Conservation (phyloP, 1,140 invertebrate species). For the Conus betulinus region DNA sequence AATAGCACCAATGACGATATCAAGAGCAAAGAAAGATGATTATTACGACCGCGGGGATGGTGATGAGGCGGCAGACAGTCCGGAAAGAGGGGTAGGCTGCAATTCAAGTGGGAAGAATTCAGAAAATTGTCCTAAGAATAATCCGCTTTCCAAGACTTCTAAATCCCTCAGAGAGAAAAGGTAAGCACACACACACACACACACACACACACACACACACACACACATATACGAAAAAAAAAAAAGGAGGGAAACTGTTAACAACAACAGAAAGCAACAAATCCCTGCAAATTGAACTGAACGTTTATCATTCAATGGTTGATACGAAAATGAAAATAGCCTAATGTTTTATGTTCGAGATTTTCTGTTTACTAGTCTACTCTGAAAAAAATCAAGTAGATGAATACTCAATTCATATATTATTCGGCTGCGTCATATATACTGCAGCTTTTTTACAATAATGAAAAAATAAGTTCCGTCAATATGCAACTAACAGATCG, state of each 20-base stretch:
- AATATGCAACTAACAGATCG: too few species aligned
- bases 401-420: not conserved
- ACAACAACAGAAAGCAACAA: not conserved
- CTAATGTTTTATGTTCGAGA: too few species aligned
- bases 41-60: not conserved
- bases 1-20: not conserved
- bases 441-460: too few species aligned
- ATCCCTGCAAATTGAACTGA: too few species aligned
- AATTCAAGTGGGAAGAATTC: not conserved
- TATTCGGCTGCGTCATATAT: not conserved
- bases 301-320: too few species aligned
- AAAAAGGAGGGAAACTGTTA: not conserved
- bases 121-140: not conserved
- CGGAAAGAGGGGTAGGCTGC: too few species aligned
- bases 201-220: not conserved
- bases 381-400: not conserved
- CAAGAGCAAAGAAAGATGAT: not conserved
- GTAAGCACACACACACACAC: too few species aligned
- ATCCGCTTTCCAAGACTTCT: not conserved
- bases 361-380: too few species aligned
- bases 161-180: not conserved
- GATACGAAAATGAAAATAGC: too few species aligned
- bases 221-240: too few species aligned
- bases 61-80: too few species aligned
- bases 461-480: too few species aligned